A percentile compares a stretch with the other conserved stretches of the same genome.
These are phyloP conservation scores for Heliothis virescens DNA, from an alignment of 1,140 invertebrate genomes.

Conservation along the genomic window DNA sequence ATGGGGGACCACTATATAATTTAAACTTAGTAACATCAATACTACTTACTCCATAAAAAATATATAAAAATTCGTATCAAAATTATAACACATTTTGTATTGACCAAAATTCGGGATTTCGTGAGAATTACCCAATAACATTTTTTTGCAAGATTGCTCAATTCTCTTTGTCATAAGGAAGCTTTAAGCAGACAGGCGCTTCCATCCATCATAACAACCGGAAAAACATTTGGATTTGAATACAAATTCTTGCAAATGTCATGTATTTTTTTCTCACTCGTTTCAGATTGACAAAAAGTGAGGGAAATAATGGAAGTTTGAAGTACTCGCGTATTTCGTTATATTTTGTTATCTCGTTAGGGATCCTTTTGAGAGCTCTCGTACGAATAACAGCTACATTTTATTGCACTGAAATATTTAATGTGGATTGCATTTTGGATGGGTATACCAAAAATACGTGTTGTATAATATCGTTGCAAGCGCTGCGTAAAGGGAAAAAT, in stretches of 20 bases:
- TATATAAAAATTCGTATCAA: too few species aligned
- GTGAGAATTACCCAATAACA: too few species aligned
- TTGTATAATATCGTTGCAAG: too few species aligned
- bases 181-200: conserved; percentile 1
- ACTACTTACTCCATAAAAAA: too few species aligned
- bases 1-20: too few species aligned
- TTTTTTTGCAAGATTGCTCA: not conserved
- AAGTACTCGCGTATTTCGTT: too few species aligned
- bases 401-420: not conserved
- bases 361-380: not conserved
- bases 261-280: not conserved
- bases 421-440: not conserved
- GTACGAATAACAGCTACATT: not conserved
- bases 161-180: conserved; percentile 13
- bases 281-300: conserved; percentile 1
- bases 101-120: too few species aligned
- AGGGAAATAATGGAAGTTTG: not conserved
- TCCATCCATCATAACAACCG: conserved; percentile 33
- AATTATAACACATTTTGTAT: too few species aligned
- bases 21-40: too few species aligned
- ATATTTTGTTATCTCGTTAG: not conserved
- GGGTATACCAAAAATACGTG: not conserved
- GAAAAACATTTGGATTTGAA: conserved; percentile 27
- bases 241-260: conserved; percentile 8
- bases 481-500: too few species aligned